These are phyloP conservation scores for Subacronicta megacephala DNA, from an alignment of 2,888 invertebrate species.

Conservation along the genomic window DNA sequence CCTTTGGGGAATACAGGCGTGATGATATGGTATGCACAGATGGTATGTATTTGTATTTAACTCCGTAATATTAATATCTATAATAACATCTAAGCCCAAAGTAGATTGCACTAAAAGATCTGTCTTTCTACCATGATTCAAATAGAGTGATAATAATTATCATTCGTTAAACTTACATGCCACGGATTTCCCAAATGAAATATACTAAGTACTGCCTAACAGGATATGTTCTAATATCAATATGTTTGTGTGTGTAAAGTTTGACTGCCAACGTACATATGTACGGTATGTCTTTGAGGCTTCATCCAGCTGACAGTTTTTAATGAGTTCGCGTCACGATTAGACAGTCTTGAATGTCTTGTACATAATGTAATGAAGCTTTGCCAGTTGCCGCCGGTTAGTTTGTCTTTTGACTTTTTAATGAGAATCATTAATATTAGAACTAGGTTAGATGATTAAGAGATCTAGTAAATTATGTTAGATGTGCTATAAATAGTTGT, in stretches of 20 bases:
- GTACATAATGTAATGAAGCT: slow-evolving; percentile 23
- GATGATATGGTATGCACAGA: too few relatives aligned
- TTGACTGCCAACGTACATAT: slow-evolving; percentile 24
- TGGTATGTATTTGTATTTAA: too few relatives aligned
- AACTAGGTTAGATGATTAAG: slow-evolving; percentile 1
- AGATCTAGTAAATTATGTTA: not conserved
- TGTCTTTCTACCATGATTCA: too few relatives aligned
- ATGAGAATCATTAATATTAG: slow-evolving; percentile 16
- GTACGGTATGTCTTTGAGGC: slow-evolving; percentile 30
- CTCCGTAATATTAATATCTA: too few relatives aligned
- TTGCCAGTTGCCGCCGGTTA: slow-evolving; percentile 18
- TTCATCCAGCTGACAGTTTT: slow-evolving; percentile 56
- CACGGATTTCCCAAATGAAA: not conserved
- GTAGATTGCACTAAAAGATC: too few relatives aligned
- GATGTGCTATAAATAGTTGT: too few relatives aligned
- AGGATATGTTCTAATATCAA: slow-evolving; percentile 32
- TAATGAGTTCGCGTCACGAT: slow-evolving; percentile 54
- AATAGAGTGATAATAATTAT: too few relatives aligned
- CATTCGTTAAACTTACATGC: too few relatives aligned
- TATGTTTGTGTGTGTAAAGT: slow-evolving; percentile 29
- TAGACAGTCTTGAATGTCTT: slow-evolving; percentile 37
- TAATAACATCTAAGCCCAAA: too few relatives aligned
- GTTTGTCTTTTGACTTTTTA: slow-evolving; percentile 15
- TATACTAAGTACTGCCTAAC: slow-evolving; percentile 10
- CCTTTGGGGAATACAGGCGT: too few relatives aligned